phyloP scores from a whole-genome alignment of 2,888 invertebrate species.

The Seladonia tumulorum region DNA sequence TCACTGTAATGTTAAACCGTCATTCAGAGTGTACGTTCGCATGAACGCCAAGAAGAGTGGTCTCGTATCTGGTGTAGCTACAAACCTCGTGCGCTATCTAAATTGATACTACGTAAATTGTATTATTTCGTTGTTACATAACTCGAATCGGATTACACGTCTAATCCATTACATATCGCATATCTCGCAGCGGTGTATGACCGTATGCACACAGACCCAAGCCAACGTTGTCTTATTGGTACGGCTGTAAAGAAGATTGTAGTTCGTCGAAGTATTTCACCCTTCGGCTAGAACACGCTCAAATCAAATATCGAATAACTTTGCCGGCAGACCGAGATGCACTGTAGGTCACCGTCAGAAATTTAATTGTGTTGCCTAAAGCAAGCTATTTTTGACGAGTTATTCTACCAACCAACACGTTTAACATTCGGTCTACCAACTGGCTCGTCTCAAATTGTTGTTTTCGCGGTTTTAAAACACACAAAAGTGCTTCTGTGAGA shows the following conservation, averaged over 20 bases:
- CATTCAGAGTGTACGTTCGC: background rate
- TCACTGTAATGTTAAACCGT: no score
- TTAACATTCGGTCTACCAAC: background rate
- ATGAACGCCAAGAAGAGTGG: background rate
- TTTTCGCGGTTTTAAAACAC: background rate
- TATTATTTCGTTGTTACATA: constrained; percentile 29
- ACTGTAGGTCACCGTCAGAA: background rate
- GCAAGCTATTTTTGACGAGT: background rate
- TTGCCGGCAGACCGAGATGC: no score
- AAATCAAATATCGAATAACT: background rate
- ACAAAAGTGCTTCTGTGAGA: no score
- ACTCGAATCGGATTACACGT: constrained; percentile 39
- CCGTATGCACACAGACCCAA: background rate
- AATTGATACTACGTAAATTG: constrained; percentile 20
- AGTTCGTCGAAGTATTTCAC: constrained; percentile 15
- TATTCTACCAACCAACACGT: background rate
- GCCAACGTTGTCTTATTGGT: constrained; percentile 38
- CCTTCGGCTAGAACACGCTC: background rate
- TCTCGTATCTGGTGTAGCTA: background rate
- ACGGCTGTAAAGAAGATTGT: constrained; percentile 40
- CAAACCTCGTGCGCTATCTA: constrained; percentile 14
- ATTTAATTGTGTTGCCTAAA: background rate
- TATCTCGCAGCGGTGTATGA: background rate
- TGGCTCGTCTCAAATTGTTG: background rate
- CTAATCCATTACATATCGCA: constrained; percentile 44